Conservation (phyloP, 1,140 invertebrate genomes). For the Manduca sexta region DNA sequence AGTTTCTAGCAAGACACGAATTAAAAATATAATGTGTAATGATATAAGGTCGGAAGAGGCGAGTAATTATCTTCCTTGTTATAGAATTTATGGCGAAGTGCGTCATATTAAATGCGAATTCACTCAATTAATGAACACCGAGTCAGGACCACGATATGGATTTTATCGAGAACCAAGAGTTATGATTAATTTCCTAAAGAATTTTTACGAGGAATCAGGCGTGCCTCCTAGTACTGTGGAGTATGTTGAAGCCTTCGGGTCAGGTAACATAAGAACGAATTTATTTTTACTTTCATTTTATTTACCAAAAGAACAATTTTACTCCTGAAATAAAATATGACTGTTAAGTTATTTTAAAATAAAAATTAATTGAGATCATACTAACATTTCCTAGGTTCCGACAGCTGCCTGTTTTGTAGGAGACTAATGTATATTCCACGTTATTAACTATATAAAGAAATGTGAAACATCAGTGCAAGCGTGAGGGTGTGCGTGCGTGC, state of each 20-base stretch:
- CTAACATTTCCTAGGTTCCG: too few relatives aligned
- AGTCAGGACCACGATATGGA: constrained; percentile 35
- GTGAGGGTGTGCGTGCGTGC: too few relatives aligned
- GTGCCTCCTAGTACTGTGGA: constrained; percentile 77
- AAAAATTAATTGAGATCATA: not conserved
- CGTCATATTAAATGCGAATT: constrained; percentile 76
- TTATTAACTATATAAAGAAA: too few relatives aligned
- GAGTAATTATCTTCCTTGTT: constrained; percentile 62
- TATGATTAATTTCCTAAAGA: constrained; percentile 74
- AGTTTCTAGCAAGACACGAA: too few relatives aligned
- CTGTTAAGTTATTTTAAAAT: too few relatives aligned
- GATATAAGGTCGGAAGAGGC: too few relatives aligned
- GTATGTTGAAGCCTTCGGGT: constrained; percentile 86
- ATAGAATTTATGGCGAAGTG: constrained; percentile 79
- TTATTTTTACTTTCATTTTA: too few relatives aligned
- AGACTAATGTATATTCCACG: too few relatives aligned
- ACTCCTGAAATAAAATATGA: too few relatives aligned
- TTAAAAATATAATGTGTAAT: not conserved
- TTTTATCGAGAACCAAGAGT: constrained; percentile 72
- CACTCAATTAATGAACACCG: constrained; percentile 43
- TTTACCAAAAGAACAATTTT: too few relatives aligned
- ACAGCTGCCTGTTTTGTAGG: too few relatives aligned
- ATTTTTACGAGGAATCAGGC: constrained; percentile 76
- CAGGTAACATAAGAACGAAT: constrained; percentile 59
- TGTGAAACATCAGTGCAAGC: too few relatives aligned